Evolutionary conservation across 2,113 vertebrate species (phyloP).

Genomic region (Pseudolaguvia tuberculata): DNA sequence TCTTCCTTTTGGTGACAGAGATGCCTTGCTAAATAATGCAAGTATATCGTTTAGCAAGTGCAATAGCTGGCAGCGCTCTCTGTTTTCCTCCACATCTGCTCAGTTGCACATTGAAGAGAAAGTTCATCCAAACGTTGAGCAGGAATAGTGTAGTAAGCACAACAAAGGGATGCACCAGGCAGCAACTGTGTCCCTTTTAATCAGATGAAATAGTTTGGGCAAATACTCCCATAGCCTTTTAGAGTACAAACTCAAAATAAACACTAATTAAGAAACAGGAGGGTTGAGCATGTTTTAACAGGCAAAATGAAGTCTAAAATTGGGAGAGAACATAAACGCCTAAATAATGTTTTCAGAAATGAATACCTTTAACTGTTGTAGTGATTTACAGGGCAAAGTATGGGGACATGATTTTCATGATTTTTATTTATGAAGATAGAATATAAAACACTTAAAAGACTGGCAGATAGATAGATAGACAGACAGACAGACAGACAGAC

Average conservation of each 20-base stretch:
- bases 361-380: too few species aligned
- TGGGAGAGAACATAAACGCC: too few species aligned
- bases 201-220: background rate
- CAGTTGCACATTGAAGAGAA: background rate
- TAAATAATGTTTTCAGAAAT: too few species aligned
- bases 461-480: too few species aligned
- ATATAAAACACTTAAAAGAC: too few species aligned
- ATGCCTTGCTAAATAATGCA: conserved; percentile 35
- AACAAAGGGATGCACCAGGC: background rate
- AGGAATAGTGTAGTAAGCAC: background rate
- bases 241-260: background rate
- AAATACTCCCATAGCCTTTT: background rate
- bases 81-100: conserved; percentile 9
- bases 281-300: too few species aligned
- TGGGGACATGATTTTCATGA: too few species aligned
- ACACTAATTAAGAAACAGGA: background rate
- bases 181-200: background rate
- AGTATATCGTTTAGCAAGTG: conserved; percentile 14
- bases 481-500: too few species aligned
- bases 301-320: too few species aligned
- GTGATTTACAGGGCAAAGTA: too few species aligned
- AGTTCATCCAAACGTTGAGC: conserved; percentile 13
- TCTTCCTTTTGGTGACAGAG: conserved; percentile 32
- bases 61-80: conserved; percentile 1
- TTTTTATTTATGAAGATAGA: too few species aligned